Evolutionary conservation across 2,113 vertebrate species (phyloP), one percentile per base, ranked within the genome.

Genomic region (Coptodon rendalli): DNA sequence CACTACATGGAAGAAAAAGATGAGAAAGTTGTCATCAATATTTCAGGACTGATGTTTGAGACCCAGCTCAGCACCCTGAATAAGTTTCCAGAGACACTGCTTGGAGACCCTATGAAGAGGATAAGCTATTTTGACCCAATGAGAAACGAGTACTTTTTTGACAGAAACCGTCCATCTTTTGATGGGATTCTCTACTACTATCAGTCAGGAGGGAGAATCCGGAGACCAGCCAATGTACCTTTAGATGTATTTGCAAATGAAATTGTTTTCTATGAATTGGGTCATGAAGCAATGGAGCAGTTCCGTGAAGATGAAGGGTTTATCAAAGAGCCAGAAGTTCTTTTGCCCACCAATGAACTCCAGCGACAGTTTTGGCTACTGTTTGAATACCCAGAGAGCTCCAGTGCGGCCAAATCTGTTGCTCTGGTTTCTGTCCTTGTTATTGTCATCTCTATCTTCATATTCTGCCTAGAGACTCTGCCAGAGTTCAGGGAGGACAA

Each of bases 121-220:
- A 97, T 98, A 90, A 96, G 95, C 14, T 98, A 98, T 95, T 99
- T 99, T 2, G 98, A 99, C 93, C 98, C 98, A 29, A 98, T 99
- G 98, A 98, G 94, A 87, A 99, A 99, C 0, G 98, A 99, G 9
- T 99, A 99, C 85, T 99, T 99, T 93, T 99, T 99, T 81, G 99
- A 99, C 79, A 94, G 99, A 92, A 99, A 99, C 93, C 97, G 99
- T 4, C 98, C 99, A n/a, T 98, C 98, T 82, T 99, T 99, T 87
- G 99, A 99, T 87, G 98, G 98, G n/a, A 98, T 99, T 86, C 96
- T 99, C 2, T 99, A 99, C 93, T 99, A 97, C 89, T 99, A 99
- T 81, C 99, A 99, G 63, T 99, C 99, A 0, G 98, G 98, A 2
- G 98, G 99, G 4, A 97, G 98, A 94, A 97, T 99, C 81, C 96